Percentiles rank a stretch among this genome's conserved stretches.
Conservation (phyloP, 2,113 vertebrate genomes). For the Arenaria interpres region DNA sequence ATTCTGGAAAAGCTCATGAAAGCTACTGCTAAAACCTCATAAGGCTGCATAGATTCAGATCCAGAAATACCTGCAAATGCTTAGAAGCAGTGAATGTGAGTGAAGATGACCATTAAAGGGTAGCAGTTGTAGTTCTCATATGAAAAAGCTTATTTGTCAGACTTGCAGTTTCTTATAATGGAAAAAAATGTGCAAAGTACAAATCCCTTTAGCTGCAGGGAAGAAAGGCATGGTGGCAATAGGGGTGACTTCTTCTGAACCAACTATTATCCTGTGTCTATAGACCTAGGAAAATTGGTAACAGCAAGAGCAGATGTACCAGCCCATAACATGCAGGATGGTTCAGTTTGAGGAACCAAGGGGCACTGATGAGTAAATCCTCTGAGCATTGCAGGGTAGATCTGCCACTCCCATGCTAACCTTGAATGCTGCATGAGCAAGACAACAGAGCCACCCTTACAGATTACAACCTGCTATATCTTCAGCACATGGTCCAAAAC, state of each 20-base stretch:
- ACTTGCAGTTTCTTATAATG: not conserved
- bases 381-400: not conserved
- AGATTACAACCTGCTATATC: not conserved
- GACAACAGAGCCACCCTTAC: not conserved
- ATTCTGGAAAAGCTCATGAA: not conserved
- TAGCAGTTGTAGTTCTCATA: not conserved
- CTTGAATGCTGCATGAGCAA: not conserved
- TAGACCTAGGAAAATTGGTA: not conserved
- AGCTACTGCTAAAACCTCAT: not conserved
- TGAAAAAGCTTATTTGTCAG: not conserved
- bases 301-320: not conserved
- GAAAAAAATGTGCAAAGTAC: not conserved
- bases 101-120: not conserved
- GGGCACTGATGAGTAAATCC: not conserved
- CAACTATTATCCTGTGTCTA: not conserved
- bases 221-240: not conserved
- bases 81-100: not conserved
- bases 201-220: not conserved
- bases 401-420: not conserved
- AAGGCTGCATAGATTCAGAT: not conserved
- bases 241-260: not conserved
- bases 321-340: not conserved
- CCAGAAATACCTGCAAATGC: not conserved
- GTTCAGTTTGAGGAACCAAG: not conserved
- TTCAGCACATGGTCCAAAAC: not conserved